These are phyloP conservation scores for Acinonyx jubatus DNA, from an alignment of 2,113 vertebrate genomes.

Conservation along the genomic window DNA sequence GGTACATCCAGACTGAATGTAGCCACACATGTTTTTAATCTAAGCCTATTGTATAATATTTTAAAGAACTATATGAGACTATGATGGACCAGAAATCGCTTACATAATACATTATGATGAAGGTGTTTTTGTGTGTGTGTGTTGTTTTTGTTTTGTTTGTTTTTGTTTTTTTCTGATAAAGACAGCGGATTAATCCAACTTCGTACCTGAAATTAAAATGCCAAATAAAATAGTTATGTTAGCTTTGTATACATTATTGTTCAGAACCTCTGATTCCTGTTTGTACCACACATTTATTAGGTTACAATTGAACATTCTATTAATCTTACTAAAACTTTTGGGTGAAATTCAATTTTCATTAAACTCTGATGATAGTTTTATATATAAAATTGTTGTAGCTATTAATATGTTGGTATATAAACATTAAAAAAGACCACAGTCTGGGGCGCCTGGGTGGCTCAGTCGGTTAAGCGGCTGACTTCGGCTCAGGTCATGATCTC, in stretches of 20 bases:
- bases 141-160: background rate
- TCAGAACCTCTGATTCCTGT: background rate
- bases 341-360: slow-evolving; percentile 28
- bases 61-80: slow-evolving; percentile 19
- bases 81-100: slow-evolving; percentile 19
- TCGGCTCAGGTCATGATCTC: too few species aligned
- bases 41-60: background rate
- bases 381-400: background rate
- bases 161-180: background rate
- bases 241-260: background rate
- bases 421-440: background rate
- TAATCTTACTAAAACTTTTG: background rate
- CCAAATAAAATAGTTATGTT: background rate
- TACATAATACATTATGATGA: slow-evolving; percentile 26
- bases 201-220: slow-evolving; percentile 37
- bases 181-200: slow-evolving; percentile 12
- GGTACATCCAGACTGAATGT: background rate
- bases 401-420: slow-evolving; percentile 41
- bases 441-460: too few species aligned
- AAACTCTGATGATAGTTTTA: slow-evolving; percentile 34
- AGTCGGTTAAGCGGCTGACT: too few species aligned
- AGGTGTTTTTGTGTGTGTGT: background rate
- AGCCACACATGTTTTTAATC: background rate
- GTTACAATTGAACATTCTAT: background rate
- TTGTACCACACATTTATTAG: background rate